Base-by-base conservation (phyloP, 2,797 vertebrate species). In the Sebastes taczanowskii region DNA sequence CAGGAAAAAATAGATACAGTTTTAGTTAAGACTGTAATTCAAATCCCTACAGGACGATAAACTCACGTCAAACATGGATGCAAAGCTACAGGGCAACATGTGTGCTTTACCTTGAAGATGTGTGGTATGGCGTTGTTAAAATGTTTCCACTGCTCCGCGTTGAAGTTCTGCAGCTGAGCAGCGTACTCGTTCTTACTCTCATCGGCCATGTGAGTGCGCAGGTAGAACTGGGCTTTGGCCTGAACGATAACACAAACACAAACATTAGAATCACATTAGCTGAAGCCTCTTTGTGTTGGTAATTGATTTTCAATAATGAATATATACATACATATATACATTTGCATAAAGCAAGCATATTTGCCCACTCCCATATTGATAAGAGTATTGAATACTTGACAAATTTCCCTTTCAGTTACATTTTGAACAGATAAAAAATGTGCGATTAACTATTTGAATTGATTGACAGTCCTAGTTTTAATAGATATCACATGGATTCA, bases 121-220 rank as follows among this genome's bases (percentile, higher is more conserved):
- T 98, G 97, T 81, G 99, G 99, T 91, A 99, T 98, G 78, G 98
- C 95, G 61, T 96, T 95, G 78, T 98, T 97, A 94, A 98, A 99
- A 94, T 99, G 98, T 89, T 99, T 99, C 95, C 98, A 97, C 90
- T 99, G 99, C 73, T 99, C 99, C 0, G 94, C 96, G 67, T 99
- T 99, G 76, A 98, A 99, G 93, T 96, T 98, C 88, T 99, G 99
- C 49, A 99, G 96, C 58, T 99, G 99, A 71, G 99, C 97, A 1
- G 99, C 99, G 38, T 99, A 99, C 81, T 99, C 98, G 11, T 99
- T 99, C 95, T 99, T 99, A 88, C 97, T 98, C 89, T 99, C 98
- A 63, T 99, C 99, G 2, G 97, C 98, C 96, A 96, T 98, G 81
- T 99, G 99, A 2, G 97, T 99, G 69, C 98, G 97, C 71, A 98